Evolutionary conservation across 2,113 vertebrate genomes (phyloP), one percentile per base, ranked within the genome.

Genomic region (Ceratotherium simum): DNA sequence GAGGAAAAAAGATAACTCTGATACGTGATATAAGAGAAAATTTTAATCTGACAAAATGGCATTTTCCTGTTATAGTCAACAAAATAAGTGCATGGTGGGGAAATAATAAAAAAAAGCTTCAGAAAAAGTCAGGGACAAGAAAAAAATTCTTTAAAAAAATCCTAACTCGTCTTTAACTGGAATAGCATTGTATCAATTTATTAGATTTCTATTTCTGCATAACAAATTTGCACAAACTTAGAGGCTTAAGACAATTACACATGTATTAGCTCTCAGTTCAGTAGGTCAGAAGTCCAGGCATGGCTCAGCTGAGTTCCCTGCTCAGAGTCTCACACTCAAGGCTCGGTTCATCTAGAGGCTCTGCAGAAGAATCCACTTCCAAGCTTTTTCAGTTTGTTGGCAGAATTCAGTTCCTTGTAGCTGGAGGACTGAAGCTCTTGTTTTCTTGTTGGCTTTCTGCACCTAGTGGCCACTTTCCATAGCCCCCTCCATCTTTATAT

Each of bases 51-150:
- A 88, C 91, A 84, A 46, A 97, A 87, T 72, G 23, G 27, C 36
- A 79, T 98, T 91, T 97, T 90, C 78, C 72, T 80, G 58, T 94
- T 95, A 56, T 64, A 90, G 56, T 95, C 48, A 96, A 17, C 79
- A 62, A 98, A 98, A 96, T 86, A 96, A 87, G 33, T 88, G 0
- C 39, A n/a, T 76, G 72, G 33, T 83, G 6, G 54, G 18, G 56
- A 96, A 98, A 60, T 18, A 56, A 31, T 18, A 56, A 31, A 75
- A 80, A 39, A 65, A 94, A 80, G 62, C 89, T 96, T 82, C 33
- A 72, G 12, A 86, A 76, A 79, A 36, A 88, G 18, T 13, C 51
- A n/a, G 27, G 46, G 9, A 82, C 4, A 58, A 93, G 46, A 56
- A 91, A 94, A 60, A n/a, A 88, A 72, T 0, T 0, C 8, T 60